Percentiles rank a stretch among this genome's conserved stretches.
Conservation (phyloP, 2,888 invertebrate genomes). For the Dasysyrphus tricinctus region DNA sequence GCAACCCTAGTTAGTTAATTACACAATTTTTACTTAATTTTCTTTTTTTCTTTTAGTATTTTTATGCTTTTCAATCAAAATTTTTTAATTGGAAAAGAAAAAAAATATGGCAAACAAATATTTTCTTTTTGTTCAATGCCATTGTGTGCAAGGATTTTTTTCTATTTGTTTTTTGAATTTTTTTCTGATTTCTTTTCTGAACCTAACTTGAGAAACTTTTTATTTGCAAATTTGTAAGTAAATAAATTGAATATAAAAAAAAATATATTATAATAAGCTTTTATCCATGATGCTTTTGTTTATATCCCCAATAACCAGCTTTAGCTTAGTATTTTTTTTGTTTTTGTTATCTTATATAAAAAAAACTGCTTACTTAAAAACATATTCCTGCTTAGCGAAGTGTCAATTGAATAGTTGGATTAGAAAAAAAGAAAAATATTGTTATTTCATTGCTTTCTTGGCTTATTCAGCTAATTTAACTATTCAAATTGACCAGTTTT, state of each 20-base stretch:
- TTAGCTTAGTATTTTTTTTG: constrained; percentile 20
- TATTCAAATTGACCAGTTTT: constrained; percentile 47
- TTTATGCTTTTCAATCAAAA: constrained; percentile 64
- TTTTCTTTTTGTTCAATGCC: constrained; percentile 52
- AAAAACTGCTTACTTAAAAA: constrained; percentile 47
- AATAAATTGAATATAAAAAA: constrained; percentile 23
- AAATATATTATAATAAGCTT: constrained; percentile 32
- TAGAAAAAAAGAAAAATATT: not conserved
- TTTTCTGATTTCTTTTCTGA: constrained; percentile 17
- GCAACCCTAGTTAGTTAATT: constrained; percentile 65
- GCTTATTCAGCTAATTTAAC: constrained; percentile 36
- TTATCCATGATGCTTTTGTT: constrained; percentile 69
- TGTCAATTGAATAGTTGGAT: constrained; percentile 62
- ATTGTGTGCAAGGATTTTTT: constrained; percentile 74
- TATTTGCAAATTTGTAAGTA: constrained; percentile 56
- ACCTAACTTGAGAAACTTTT: constrained; percentile 47
- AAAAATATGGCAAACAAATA: constrained; percentile 38
- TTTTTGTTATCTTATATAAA: not conserved
- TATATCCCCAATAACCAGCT: constrained; percentile 57
- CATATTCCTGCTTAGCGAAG: constrained; percentile 68
- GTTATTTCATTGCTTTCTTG: not conserved
- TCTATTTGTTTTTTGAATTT: constrained; percentile 14
- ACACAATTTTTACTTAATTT: constrained; percentile 20
- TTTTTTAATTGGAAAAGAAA: constrained; percentile 64
- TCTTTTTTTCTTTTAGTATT: constrained; percentile 19